Percentiles rank a stretch among this genome's conserved stretches.
Conservation (phyloP, 2,113 vertebrate species). For the Tenebrosternarchus preto region DNA sequence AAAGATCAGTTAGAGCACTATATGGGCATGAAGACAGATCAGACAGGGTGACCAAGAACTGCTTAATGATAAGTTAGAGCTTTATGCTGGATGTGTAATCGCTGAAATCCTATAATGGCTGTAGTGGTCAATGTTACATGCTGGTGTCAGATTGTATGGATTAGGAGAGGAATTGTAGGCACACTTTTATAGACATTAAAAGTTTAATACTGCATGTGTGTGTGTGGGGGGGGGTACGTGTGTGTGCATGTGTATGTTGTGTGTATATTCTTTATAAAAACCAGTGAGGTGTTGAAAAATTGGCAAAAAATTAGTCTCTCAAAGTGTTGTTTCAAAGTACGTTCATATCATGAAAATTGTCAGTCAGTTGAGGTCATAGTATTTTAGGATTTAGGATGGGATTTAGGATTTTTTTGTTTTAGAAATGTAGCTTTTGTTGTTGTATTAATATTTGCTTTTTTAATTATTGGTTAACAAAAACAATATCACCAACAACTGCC, state of each 20-base stretch:
- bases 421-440: neutral
- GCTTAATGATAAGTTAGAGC: constrained; percentile 12
- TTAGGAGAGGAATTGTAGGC: neutral
- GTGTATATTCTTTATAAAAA: too few species aligned
- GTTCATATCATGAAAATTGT: neutral
- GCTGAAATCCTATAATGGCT: neutral
- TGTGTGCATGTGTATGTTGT: neutral
- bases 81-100: neutral
- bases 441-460: neutral
- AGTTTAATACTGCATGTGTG: neutral
- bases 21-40: neutral
- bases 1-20: constrained; percentile 14
- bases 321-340: neutral
- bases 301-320: too few species aligned
- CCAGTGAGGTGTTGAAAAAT: too few species aligned
- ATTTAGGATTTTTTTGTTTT: neutral
- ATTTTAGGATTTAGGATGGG: neutral
- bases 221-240: neutral
- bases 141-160: neutral
- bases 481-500: too few species aligned
- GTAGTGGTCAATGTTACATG: constrained; percentile 1
- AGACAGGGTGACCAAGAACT: too few species aligned
- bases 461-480: neutral
- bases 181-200: neutral
- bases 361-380: too few species aligned